Percentiles rank a stretch among this genome's conserved stretches.
Conservation (phyloP, 2,888 invertebrate species). For the Zygothrica quintamaculata region DNA sequence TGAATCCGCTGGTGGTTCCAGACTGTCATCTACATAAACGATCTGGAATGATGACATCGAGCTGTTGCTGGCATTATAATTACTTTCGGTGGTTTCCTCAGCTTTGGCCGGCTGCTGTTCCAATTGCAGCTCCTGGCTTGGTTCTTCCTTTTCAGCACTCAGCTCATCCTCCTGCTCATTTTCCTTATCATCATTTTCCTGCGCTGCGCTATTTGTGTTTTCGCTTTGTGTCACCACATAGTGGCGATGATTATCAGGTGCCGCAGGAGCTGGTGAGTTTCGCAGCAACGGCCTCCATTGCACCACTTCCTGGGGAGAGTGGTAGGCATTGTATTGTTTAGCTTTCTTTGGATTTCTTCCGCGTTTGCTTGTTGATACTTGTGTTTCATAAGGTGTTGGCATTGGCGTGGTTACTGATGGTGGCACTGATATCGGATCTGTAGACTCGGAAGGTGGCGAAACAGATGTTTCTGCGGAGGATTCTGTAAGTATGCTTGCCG, state of each 20-base stretch:
- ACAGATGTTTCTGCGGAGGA: neutral
- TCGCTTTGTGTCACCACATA: constrained; percentile 9
- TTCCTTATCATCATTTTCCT: constrained; percentile 3
- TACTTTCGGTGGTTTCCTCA: neutral
- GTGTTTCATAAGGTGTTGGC: constrained; percentile 48
- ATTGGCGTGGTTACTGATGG: constrained; percentile 24
- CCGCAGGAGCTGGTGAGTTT: constrained; percentile 10
- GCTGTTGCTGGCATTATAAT: constrained; percentile 7
- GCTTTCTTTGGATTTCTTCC: constrained; percentile 59
- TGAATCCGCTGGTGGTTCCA: constrained; percentile 59
- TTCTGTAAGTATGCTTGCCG: neutral
- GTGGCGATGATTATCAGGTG: constrained; percentile 68
- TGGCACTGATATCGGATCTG: constrained; percentile 6
- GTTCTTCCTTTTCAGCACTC: neutral
- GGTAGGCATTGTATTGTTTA: constrained; percentile 70
- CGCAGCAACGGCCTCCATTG: constrained; percentile 57
- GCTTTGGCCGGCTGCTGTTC: constrained; percentile 1
- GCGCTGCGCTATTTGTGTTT: neutral
- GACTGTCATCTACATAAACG: constrained; percentile 72
- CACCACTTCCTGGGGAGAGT: constrained; percentile 73
- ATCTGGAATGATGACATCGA: constrained; percentile 62
- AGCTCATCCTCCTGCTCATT: constrained; percentile 14
- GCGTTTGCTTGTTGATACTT: constrained; percentile 38
- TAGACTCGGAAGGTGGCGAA: neutral
- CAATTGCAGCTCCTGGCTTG: constrained; percentile 15